These are phyloP conservation scores for Chrosomus eos DNA, from an alignment of 2,797 vertebrate genomes.

Conservation along the genomic window DNA sequence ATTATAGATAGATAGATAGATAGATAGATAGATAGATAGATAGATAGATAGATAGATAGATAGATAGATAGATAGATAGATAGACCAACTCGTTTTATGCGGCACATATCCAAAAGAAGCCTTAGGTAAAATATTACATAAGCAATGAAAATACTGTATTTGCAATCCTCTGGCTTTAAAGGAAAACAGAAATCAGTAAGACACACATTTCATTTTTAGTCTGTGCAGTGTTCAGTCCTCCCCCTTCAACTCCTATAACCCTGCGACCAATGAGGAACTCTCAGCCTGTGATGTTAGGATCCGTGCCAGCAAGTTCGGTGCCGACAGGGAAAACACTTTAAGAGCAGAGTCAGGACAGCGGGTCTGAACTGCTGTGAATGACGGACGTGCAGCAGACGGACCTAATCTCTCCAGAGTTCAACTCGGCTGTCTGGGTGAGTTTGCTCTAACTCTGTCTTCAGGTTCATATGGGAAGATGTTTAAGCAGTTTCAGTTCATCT, in stretches of 20 bases:
- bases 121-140: slow-evolving; percentile 17
- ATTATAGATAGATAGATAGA: too few relatives aligned
- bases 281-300: slow-evolving; percentile 50
- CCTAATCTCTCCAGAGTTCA: neutral
- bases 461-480: neutral
- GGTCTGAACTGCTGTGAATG: slow-evolving; percentile 33
- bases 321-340: slow-evolving; percentile 53
- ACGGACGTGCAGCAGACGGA: slow-evolving; percentile 25
- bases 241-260: slow-evolving; percentile 41
- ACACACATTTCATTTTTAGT: slow-evolving; percentile 45
- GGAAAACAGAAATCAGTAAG: slow-evolving; percentile 15
- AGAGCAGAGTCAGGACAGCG: slow-evolving; percentile 27
- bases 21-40: too few relatives aligned
- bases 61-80: neutral
- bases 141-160: slow-evolving; percentile 5
- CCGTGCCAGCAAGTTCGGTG: slow-evolving; percentile 54
- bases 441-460: neutral
- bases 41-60: too few relatives aligned
- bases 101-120: neutral
- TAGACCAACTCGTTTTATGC: neutral
- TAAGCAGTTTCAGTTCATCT: neutral
- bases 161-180: slow-evolving; percentile 23
- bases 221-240: slow-evolving; percentile 43
- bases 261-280: slow-evolving; percentile 55
- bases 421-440: slow-evolving; percentile 30